phyloP scores from a whole-genome alignment of 2,888 invertebrate species.

The Blera fallax region DNA sequence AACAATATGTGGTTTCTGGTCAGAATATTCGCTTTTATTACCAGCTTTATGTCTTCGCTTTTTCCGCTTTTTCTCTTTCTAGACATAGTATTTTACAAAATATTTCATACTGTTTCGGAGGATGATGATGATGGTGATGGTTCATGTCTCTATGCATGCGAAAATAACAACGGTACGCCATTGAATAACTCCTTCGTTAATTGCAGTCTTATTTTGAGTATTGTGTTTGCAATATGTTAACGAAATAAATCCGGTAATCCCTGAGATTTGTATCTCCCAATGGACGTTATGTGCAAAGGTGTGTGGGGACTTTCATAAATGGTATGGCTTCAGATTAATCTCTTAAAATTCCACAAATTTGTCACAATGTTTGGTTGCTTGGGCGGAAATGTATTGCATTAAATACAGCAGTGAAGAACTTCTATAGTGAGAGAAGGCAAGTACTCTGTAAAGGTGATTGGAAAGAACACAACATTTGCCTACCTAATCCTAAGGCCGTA shows the following conservation, averaged over 20 bases:
- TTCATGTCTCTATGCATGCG: constrained; percentile 19
- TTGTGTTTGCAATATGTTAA: neutral
- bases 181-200: constrained; percentile 30
- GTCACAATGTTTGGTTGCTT: neutral
- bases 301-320: neutral
- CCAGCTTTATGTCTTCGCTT: constrained; percentile 36
- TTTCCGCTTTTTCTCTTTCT: neutral
- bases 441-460: neutral
- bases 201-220: constrained; percentile 29
- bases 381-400: neutral
- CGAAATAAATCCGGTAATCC: neutral
- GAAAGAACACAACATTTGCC: neutral
- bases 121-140: constrained; percentile 20
- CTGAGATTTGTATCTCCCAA: neutral
- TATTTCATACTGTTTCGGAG: constrained; percentile 43
- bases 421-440: neutral
- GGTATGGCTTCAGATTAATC: neutral
- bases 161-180: neutral
- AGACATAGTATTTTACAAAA: constrained; percentile 12
- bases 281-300: neutral
- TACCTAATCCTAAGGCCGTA: neutral
- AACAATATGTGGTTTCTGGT: constrained; percentile 58
- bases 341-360: neutral
- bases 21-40: constrained; percentile 58
- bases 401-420: neutral